A percentile compares a stretch with the other conserved stretches of the same genome.
Evolutionary conservation across 2,113 vertebrate genomes (phyloP).

Genomic region (Tympanuchus pallidicinctus): DNA sequence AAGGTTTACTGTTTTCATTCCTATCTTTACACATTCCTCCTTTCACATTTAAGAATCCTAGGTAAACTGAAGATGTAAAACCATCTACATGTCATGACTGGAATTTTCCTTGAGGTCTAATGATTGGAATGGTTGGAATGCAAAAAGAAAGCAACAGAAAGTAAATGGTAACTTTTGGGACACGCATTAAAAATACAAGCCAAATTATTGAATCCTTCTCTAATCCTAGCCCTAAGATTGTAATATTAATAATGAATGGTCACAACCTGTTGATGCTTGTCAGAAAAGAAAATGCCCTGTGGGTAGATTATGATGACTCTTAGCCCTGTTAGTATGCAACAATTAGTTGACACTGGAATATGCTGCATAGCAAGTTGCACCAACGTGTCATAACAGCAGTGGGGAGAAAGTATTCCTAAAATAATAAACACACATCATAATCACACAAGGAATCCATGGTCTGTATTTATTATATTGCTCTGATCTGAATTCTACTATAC

Average conservation of each 20-base stretch:
- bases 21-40: neutral
- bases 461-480: neutral
- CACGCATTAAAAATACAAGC: neutral
- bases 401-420: conserved; percentile 5
- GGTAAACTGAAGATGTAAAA: neutral
- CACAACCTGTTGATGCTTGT: neutral
- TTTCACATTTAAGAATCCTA: neutral
- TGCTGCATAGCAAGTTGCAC: conserved; percentile 35
- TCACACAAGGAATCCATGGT: neutral
- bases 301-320: neutral
- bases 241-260: neutral
- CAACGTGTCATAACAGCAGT: neutral
- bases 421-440: neutral
- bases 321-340: conserved; percentile 11
- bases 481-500: neutral
- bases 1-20: neutral
- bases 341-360: conserved; percentile 30
- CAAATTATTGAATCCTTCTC: neutral
- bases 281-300: conserved; percentile 29
- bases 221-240: neutral
- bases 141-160: neutral
- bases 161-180: neutral
- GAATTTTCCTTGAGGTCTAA: neutral
- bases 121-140: neutral
- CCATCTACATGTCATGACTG: neutral